Evolutionary conservation across 2,797 vertebrate genomes (phyloP), one percentile per base, ranked within the genome.

Genomic region (Capromys pilorides): DNA sequence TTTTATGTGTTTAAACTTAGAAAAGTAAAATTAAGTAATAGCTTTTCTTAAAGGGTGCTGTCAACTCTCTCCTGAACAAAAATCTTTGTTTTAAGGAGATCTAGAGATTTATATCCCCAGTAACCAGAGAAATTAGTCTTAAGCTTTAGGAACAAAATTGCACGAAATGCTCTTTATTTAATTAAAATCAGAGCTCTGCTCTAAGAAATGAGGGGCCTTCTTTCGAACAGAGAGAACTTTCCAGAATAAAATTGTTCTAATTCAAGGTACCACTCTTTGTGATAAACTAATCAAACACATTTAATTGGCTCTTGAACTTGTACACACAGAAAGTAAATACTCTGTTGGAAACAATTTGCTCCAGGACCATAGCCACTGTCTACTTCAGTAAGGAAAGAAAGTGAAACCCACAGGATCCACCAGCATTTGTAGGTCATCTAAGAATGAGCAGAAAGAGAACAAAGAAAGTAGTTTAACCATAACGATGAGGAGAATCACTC

Each of bases 121-220:
- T 98, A 98, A 98, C 98, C 98, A 98, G 90, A 98, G 98, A 98
- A 98, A 98, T 98, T 98, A 98, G 98, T 97, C 97, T 97, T 92
- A 94, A 98, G 96, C 96, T 97, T 97, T 97, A 97, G 97, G 78
- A 96, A 96, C 97, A 98, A 98, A 98, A 97, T 33, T 97, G 91
- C 95, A 93, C 94, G 97, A 98, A 98, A 97, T 90, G 82, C 91
- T 95, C 96, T 97, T 97, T 97, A 97, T 98, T 98, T 98, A 98
- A 98, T 97, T 96, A 98, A 98, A 98, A 97, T 98, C 98, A 98
- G 98, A 98, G 94, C 31, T 21, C 51, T 91, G 59, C 94, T 97
- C 95, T 97, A 96, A 97, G 96, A 98, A 98, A 98, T 90, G 82
- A 96, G 96, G 96, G 96, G 88, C 33, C 8, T 96, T 84, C 1